Conservation (phyloP, 1,140 invertebrate genomes). For the Bilobella aurantiaca region DNA sequence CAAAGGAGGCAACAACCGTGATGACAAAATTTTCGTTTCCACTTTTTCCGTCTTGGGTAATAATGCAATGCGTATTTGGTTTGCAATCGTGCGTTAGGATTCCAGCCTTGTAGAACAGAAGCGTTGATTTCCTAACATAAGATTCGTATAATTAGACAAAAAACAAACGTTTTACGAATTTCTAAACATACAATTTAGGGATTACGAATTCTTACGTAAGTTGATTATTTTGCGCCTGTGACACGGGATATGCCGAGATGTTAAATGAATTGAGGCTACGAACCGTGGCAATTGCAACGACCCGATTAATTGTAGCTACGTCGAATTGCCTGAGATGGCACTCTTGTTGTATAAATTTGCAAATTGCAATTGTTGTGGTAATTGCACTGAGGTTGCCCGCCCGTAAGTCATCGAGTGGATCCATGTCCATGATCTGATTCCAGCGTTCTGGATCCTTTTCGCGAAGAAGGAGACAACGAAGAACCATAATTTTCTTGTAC, state of each 20-base stretch:
- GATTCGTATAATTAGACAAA: too few relatives aligned
- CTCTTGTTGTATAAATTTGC: conserved; percentile 30
- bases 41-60: not conserved
- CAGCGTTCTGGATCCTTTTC: conserved; percentile 58
- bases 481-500: conserved; percentile 29
- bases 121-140: conserved; percentile 24
- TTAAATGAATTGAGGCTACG: not conserved
- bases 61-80: conserved; percentile 52
- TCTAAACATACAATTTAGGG: too few relatives aligned
- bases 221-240: not conserved
- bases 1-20: conserved; percentile 53
- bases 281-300: conserved; percentile 6
- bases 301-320: conserved; percentile 19
- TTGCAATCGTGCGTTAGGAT: conserved; percentile 69
- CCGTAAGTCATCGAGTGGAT: conserved; percentile 56
- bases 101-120: conserved; percentile 42
- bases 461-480: conserved; percentile 57
- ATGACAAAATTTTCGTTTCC: conserved; percentile 38
- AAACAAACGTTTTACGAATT: too few relatives aligned
- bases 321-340: conserved; percentile 25
- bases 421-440: conserved; percentile 53
- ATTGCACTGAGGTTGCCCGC: conserved; percentile 36
- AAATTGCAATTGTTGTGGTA: conserved; percentile 18
- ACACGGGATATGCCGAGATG: not conserved
- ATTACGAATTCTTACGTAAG: too few relatives aligned